These are phyloP conservation scores for Xyrauchen texanus DNA, from an alignment of 2,113 vertebrate genomes.

Conservation along the genomic window DNA sequence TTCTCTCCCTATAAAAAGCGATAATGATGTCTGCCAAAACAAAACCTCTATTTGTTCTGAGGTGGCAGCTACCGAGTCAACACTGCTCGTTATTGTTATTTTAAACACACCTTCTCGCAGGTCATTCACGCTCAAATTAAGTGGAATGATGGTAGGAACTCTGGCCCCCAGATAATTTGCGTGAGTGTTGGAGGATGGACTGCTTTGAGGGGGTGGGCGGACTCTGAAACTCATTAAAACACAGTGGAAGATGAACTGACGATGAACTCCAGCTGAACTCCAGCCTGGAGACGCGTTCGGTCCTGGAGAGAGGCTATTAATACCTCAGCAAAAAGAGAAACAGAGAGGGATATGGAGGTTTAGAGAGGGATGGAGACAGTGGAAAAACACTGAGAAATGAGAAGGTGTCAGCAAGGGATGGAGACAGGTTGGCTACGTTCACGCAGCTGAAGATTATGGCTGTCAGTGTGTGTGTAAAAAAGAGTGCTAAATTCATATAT, in stretches of 20 bases:
- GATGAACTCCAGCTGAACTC: slow-evolving; percentile 30
- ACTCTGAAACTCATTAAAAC: slow-evolving; percentile 50
- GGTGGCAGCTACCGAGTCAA: slow-evolving; percentile 16
- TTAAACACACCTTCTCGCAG: slow-evolving; percentile 53
- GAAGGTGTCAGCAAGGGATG: background rate
- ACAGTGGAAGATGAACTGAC: slow-evolving; percentile 36
- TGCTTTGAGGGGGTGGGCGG: slow-evolving; percentile 35
- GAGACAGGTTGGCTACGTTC: background rate
- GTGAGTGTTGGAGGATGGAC: slow-evolving; percentile 33
- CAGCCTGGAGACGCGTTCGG: slow-evolving; percentile 4
- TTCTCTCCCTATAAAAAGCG: slow-evolving; percentile 2
- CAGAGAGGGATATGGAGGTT: background rate
- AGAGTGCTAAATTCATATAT: too few species aligned
- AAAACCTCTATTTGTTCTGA: slow-evolving; percentile 40
- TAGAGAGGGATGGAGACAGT: background rate
- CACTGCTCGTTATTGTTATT: slow-evolving; percentile 18
- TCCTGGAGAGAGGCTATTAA: slow-evolving; percentile 43
- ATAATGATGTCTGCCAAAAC: slow-evolving; percentile 52
- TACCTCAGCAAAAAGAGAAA: slow-evolving; percentile 2
- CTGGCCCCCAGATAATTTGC: slow-evolving; percentile 34
- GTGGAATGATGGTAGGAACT: slow-evolving; percentile 14
- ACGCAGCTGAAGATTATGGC: too few species aligned
- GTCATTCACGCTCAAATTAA: slow-evolving; percentile 52
- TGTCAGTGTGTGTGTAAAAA: too few species aligned
- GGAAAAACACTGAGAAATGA: background rate